These are phyloP conservation scores for Metaphire vulgaris DNA, from an alignment of 1,140 invertebrate genomes.

Conservation along the genomic window DNA sequence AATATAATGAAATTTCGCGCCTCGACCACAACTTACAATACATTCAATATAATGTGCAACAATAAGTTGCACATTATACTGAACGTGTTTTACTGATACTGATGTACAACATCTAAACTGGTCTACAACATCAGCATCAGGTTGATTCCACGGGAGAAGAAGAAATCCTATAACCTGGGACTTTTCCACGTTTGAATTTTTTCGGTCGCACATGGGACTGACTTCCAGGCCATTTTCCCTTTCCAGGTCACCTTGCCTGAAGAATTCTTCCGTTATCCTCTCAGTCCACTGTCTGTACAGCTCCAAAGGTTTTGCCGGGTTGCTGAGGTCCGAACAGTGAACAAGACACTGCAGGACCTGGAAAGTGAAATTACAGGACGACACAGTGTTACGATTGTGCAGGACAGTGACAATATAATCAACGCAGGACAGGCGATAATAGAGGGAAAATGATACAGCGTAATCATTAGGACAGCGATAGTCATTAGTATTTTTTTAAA, in stretches of 20 bases:
- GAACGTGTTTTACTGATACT: too few relatives aligned
- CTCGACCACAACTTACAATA: too few relatives aligned
- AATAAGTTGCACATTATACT: too few relatives aligned
- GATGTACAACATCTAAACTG: too few relatives aligned
- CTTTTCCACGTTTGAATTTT: not conserved
- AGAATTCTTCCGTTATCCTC: constrained; percentile 93
- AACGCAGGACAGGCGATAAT: not conserved
- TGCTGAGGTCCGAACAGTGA: constrained; percentile 92
- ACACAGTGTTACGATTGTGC: too few relatives aligned
- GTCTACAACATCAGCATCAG: not conserved
- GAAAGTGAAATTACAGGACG: too few relatives aligned
- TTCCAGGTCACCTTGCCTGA: constrained; percentile 64
- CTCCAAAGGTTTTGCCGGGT: constrained; percentile 87
- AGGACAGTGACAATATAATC: not conserved
- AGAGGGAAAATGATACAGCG: not conserved
- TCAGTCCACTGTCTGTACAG: constrained; percentile 83
- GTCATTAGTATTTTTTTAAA: too few relatives aligned
- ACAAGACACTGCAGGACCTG: constrained; percentile 93
- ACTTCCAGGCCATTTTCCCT: constrained; percentile 54
- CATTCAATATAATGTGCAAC: too few relatives aligned
- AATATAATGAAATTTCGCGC: too few relatives aligned
- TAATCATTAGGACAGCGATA: not conserved
- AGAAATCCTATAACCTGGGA: not conserved
- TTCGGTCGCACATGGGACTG: not conserved
- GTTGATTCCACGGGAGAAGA: not conserved